Conservation (phyloP, 2,113 vertebrate species). For the Merops nubicus region DNA sequence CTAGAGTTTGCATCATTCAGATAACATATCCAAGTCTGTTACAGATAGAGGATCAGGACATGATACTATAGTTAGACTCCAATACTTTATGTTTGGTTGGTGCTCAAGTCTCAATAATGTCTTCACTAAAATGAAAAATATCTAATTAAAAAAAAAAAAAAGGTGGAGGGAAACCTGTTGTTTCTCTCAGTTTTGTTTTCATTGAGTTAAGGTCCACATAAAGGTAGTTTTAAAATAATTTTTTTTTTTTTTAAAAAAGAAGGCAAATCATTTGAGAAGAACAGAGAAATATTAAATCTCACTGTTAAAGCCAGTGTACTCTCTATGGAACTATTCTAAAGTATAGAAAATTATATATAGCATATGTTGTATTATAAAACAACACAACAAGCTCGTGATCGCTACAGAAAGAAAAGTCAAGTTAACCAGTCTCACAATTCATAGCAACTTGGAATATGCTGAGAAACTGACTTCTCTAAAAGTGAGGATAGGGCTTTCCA, state of each 20-base stretch:
- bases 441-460: conserved; percentile 30
- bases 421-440: conserved; percentile 25
- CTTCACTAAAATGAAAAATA: background rate
- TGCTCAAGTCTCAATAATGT: background rate
- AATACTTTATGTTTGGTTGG: background rate
- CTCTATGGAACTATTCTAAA: background rate
- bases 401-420: background rate
- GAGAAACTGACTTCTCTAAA: conserved; percentile 47
- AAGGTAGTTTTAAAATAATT: background rate
- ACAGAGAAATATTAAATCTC: background rate
- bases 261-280: background rate
- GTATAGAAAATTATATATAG: background rate
- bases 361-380: background rate
- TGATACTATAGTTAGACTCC: background rate
- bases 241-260: background rate
- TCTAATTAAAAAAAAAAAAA: background rate
- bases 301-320: background rate
- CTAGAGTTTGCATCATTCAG: background rate
- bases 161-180: background rate
- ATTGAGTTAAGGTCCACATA: background rate
- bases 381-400: background rate
- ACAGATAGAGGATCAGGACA: background rate
- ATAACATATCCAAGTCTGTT: background rate
- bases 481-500: conserved; percentile 2
- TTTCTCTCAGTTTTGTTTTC: background rate